Conservation (phyloP, 2,113 vertebrate species). For the Salvelinus namaycush region DNA sequence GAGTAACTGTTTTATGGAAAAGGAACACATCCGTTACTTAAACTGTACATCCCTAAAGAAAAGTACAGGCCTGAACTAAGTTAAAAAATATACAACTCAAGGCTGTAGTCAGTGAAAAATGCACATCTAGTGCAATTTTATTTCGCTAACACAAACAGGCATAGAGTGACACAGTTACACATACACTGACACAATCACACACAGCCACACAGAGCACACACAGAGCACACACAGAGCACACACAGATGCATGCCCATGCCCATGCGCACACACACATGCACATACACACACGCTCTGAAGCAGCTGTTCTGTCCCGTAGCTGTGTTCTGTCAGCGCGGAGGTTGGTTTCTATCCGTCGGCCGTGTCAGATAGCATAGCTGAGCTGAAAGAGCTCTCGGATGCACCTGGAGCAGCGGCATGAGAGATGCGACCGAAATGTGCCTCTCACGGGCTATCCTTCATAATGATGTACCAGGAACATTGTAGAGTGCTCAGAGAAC, state of each 20-base stretch:
- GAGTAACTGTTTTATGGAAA: too few relatives aligned
- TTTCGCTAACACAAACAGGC: neutral
- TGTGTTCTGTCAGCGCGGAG: constrained; percentile 29
- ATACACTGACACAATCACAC: constrained; percentile 1
- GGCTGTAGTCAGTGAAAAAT: too few relatives aligned
- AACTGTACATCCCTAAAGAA: too few relatives aligned
- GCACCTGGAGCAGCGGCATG: constrained; percentile 37
- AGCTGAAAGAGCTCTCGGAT: constrained; percentile 11
- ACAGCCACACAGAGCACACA: neutral
- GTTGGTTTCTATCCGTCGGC: constrained; percentile 6
- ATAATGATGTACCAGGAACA: neutral
- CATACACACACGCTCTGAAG: constrained; percentile 22
- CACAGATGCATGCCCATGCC: neutral
- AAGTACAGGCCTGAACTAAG: too few relatives aligned
- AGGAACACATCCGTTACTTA: too few relatives aligned
- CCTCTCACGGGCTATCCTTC: neutral
- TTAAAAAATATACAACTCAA: too few relatives aligned
- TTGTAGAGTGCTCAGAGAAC: neutral
- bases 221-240: neutral
- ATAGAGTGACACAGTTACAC: neutral
- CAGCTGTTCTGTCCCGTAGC: constrained; percentile 26
- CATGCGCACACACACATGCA: constrained; percentile 19
- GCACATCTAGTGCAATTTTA: too few relatives aligned
- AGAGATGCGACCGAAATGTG: constrained; percentile 27
- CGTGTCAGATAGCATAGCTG: constrained; percentile 17